phyloP scores from a whole-genome alignment of 2,888 invertebrate species.

The Melanotus villosus region DNA sequence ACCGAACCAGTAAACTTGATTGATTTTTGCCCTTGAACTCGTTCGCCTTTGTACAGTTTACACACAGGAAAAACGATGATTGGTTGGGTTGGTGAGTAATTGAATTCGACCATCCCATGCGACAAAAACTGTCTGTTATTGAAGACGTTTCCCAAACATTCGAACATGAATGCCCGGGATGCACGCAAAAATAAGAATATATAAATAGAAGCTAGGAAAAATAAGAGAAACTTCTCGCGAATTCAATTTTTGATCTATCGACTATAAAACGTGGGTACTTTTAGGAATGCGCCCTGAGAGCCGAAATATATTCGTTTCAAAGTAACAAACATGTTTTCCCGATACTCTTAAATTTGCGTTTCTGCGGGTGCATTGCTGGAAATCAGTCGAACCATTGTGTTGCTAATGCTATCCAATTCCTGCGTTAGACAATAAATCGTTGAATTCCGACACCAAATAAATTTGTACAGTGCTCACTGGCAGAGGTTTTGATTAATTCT shows the following conservation, averaged over 20 bases:
- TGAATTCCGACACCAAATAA: conserved; percentile 47
- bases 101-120: conserved; percentile 29
- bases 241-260: too few species aligned
- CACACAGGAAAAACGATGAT: conserved; percentile 35
- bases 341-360: conserved; percentile 14
- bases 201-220: background rate
- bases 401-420: conserved; percentile 47
- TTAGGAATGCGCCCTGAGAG: too few species aligned
- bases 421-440: conserved; percentile 45
- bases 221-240: background rate
- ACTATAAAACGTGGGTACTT: too few species aligned
- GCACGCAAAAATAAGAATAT: background rate
- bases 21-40: conserved; percentile 47
- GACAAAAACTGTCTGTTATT: conserved; percentile 26
- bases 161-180: background rate
- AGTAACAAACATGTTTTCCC: conserved; percentile 14
- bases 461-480: conserved; percentile 41
- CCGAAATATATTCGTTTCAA: background rate
- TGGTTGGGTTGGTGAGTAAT: conserved; percentile 27
- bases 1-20: conserved; percentile 43
- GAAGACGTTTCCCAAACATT: background rate
- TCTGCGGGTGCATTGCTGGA: conserved; percentile 21
- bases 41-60: conserved; percentile 27
- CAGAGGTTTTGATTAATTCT: conserved; percentile 49
- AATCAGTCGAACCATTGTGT: conserved; percentile 36